Evolutionary conservation across 2,888 invertebrate species (phyloP), one percentile per base, ranked within the genome.

Genomic region (Zootermopsis nevadensis): DNA sequence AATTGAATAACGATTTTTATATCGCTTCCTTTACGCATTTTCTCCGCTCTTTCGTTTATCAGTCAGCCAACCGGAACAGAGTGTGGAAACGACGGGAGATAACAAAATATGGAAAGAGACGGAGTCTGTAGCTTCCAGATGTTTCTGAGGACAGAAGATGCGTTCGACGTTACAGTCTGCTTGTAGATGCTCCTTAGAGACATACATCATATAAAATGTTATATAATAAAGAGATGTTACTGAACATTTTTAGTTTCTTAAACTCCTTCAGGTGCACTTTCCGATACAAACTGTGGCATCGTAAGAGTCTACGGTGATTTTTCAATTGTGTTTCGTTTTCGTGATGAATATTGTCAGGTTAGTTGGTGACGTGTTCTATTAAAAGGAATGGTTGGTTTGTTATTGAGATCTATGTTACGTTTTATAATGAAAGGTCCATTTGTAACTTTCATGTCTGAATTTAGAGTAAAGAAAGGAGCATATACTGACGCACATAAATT

Each of bases 1-100:
- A 82, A 82, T 82, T 82, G 82, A 82, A 82, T 82, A 82, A 77
- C 77, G 82, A 82, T 82, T 82, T 82, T 82, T 82, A 77, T 74
- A 38, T 42, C 38, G 38, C n/a, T 74, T 74, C n/a, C 74, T 74
- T 74, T 74, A 42, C 38, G 35, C 74, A n/a, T 74, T 77, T 77
- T 67, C 82, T 66, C 69, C 60, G 24, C 76, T 42, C 42, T 69
- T 79, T 77, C 66, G 66, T 77, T 82, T 82, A 82, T 82, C 82
- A 77, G 77, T 38, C 69, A 81, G 66, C 69, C 82, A 69, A 79
- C 60, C 55, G 69, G 60, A 60, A 27, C 60, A 60, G 7, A 27
- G 60, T 60, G 60, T 27, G 60, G 83, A 83, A 83, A 80, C 74
- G 83, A 55, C 82, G 42, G 33, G 27, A 69, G 83, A 53, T 79